Percentiles rank a stretch among this genome's conserved stretches.
Conservation (phyloP, 1,140 invertebrate genomes). For the Drosophila prosaltans region DNA sequence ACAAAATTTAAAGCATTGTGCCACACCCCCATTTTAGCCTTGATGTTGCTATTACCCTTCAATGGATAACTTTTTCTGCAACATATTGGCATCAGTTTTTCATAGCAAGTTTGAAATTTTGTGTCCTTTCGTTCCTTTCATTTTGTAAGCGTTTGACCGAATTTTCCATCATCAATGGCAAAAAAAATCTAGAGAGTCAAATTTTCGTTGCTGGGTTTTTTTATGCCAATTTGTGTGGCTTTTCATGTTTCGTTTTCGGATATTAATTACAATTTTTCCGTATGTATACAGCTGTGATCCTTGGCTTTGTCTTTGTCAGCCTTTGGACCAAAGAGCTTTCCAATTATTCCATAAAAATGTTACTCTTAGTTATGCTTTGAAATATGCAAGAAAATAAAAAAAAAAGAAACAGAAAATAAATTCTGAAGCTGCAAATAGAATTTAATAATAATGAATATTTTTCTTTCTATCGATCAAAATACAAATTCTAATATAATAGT, state of each 20-base stretch:
- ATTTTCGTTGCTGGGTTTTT: constrained; percentile 45
- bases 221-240: constrained; percentile 40
- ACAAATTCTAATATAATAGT: too few relatives aligned
- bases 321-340: background rate
- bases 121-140: constrained; percentile 4
- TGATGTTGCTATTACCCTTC: background rate
- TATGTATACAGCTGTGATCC: background rate
- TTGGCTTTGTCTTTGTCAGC: background rate
- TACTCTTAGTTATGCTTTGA: background rate
- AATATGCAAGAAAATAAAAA: too few relatives aligned
- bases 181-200: constrained; percentile 55
- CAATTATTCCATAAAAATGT: constrained; percentile 5
- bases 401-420: too few relatives aligned
- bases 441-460: too few relatives aligned
- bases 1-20: constrained; percentile 53
- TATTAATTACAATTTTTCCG: constrained; percentile 61
- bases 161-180: constrained; percentile 53
- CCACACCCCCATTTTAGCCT: constrained; percentile 15
- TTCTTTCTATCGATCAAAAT: too few relatives aligned
- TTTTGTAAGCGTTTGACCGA: constrained; percentile 59
- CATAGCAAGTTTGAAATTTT: constrained; percentile 28
- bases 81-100: constrained; percentile 49
- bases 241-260: constrained; percentile 57
- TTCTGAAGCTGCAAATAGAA: too few relatives aligned
- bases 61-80: background rate